Base-by-base conservation (phyloP, 2,797 vertebrate genomes). In the Falco columbarius region DNA sequence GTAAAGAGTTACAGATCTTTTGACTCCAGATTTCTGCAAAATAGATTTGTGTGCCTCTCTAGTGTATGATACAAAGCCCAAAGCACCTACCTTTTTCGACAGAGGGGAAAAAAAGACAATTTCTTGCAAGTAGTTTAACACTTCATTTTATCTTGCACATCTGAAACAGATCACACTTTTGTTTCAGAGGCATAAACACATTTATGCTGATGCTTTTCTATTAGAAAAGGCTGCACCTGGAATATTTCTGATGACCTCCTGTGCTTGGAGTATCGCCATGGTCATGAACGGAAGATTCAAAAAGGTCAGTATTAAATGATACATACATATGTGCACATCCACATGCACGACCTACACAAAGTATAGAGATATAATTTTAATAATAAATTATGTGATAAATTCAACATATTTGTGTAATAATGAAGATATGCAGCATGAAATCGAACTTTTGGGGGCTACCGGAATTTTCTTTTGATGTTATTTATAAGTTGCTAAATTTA, bases 121-220 rank as follows among this genome's bases (percentile, higher is more conserved):
- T 63, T 26, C 76, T 84, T 49, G 70, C 62, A 65, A 88, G 91
- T 46, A 93, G 62, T 89, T 92, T 82, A 87, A 42, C 90, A 95
- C 63, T 62, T 66, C 46, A 55, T 95, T 94, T 94, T 97, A 95
- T 72, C 76, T 81, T 88, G 36, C 83, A 93, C 95, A 97, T 95
- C 86, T 97, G 97, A 97, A 96, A 94, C 56, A 95, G 87, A 96
- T 98, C 91, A 95, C 47, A 23, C 83, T 91, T 95, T 67, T 89
- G 61, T 92, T 97, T 95, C 93, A 97, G 68, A 96, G 54, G 81
- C 91, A 97, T 79, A 95, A 97, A 96, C 81, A 86, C 84, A 86
- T 86, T 96, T 91, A 47, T 74, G 68, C 63, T 49, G 56, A 79
- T 94, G 90, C 68, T 83, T 22, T 51, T 85, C 88, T 42, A 6